Conservation (phyloP, 2,113 vertebrate species). For the Turnix velox region DNA sequence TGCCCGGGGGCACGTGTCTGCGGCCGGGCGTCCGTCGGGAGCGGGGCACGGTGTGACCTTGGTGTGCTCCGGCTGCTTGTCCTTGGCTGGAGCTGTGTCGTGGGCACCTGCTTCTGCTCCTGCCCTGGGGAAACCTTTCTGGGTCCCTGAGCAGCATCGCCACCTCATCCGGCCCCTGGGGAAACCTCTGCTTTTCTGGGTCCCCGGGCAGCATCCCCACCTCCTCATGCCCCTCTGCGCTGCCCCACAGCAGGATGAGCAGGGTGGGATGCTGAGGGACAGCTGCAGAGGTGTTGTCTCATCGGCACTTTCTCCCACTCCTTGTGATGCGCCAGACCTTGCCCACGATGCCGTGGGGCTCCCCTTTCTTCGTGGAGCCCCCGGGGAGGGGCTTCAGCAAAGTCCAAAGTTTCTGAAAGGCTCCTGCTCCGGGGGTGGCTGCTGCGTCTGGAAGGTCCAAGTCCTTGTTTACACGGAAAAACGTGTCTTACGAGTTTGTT, state of each 20-base stretch:
- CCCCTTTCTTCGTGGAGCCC: not conserved
- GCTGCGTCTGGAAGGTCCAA: conserved; percentile 16
- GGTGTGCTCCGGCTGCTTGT: not conserved
- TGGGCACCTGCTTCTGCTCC: not conserved
- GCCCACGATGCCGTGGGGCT: rapidly evolving
- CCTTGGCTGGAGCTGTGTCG: not conserved
- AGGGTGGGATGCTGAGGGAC: not conserved
- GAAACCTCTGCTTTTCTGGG: not conserved
- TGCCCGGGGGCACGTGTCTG: not conserved
- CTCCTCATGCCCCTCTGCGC: not conserved
- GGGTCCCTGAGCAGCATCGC: not conserved
- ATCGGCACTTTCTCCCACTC: rapidly evolving
- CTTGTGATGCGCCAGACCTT: not conserved
- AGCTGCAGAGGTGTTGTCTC: not conserved
- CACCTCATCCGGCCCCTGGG: not conserved
- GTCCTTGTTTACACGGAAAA: conserved; percentile 49
- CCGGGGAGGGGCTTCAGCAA: not conserved
- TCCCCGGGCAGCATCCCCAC: not conserved
- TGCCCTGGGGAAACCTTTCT: not conserved
- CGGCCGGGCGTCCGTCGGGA: not conserved
- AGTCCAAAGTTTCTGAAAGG: conserved; percentile 20
- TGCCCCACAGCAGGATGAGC: not conserved
- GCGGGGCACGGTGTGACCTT: not conserved
- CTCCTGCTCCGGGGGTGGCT: not conserved
- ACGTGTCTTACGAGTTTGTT: conserved; percentile 16